Conservation (phyloP, 2,797 vertebrate species). For the Pipistrellus pipistrellus region DNA sequence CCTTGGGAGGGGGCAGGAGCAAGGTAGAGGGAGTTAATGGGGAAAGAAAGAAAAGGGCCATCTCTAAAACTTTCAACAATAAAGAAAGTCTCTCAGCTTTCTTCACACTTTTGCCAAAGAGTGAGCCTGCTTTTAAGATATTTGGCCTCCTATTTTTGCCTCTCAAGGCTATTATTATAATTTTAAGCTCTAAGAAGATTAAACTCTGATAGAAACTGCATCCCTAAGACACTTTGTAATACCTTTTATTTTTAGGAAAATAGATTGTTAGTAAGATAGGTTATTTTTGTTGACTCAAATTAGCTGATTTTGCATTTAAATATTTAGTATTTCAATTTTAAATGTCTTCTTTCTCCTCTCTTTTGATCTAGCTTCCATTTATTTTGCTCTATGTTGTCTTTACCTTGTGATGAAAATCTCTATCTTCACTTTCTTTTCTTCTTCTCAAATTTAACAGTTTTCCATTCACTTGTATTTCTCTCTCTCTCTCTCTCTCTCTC, state of each 20-base stretch:
- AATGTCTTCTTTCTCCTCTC: not conserved
- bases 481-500: too few relatives aligned
- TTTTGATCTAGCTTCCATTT: not conserved
- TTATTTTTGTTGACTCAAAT: not conserved
- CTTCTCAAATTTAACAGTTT: not conserved
- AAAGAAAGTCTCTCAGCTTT: not conserved
- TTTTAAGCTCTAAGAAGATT: not conserved
- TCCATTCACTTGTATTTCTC: not conserved
- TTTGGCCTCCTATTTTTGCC: not conserved
- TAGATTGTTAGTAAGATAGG: not conserved
- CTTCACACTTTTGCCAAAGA: not conserved
- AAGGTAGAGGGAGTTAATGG: too few relatives aligned
- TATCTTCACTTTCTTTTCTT: not conserved
- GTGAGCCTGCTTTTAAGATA: constrained; percentile 38
- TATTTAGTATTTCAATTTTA: not conserved
- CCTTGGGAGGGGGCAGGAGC: too few relatives aligned
- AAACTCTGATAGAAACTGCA: constrained; percentile 9
- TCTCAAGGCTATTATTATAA: not conserved
- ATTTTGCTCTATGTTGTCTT: not conserved
- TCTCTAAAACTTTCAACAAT: too few relatives aligned
- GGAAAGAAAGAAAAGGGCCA: too few relatives aligned
- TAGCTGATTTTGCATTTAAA: constrained; percentile 30
- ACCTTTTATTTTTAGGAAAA: constrained; percentile 8
- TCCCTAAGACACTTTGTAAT: not conserved
- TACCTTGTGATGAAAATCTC: not conserved